These are phyloP conservation scores for Philantomba maxwellii DNA, from an alignment of 2,113 vertebrate genomes.

Conservation along the genomic window DNA sequence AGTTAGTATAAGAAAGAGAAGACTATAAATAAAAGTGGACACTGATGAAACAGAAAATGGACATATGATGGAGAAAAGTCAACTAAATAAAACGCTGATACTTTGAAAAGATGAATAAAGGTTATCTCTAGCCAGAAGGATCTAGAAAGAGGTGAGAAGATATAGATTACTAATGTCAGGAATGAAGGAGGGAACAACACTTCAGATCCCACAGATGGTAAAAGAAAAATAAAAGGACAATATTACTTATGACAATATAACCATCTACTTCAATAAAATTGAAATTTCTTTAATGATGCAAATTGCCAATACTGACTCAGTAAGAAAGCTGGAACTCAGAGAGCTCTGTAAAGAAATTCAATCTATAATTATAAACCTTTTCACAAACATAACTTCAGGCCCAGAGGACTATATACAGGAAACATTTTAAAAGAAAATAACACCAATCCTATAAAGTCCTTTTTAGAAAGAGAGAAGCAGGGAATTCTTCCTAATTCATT, in stretches of 20 bases:
- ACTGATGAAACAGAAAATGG: background rate
- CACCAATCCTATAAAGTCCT: background rate
- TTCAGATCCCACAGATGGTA: background rate
- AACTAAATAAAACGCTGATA: background rate
- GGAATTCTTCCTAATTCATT: background rate
- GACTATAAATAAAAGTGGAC: background rate
- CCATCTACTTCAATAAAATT: background rate
- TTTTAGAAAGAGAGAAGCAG: background rate
- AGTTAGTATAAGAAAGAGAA: background rate
- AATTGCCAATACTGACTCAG: background rate
- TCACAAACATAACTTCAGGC: background rate
- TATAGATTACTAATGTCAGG: background rate
- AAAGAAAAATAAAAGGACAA: background rate
- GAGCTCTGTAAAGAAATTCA: background rate
- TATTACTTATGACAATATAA: background rate
- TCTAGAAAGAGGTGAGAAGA: background rate
- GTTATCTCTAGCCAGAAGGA: background rate
- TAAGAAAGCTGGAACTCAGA: background rate
- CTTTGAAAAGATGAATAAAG: background rate
- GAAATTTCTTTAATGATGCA: background rate
- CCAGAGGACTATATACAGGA: background rate
- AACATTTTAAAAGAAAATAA: background rate
- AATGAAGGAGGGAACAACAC: background rate
- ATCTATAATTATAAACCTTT: background rate
- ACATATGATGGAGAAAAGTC: background rate